These are phyloP conservation scores for Anniella stebbinsi DNA, from an alignment of 2,797 vertebrate species.

Conservation along the genomic window DNA sequence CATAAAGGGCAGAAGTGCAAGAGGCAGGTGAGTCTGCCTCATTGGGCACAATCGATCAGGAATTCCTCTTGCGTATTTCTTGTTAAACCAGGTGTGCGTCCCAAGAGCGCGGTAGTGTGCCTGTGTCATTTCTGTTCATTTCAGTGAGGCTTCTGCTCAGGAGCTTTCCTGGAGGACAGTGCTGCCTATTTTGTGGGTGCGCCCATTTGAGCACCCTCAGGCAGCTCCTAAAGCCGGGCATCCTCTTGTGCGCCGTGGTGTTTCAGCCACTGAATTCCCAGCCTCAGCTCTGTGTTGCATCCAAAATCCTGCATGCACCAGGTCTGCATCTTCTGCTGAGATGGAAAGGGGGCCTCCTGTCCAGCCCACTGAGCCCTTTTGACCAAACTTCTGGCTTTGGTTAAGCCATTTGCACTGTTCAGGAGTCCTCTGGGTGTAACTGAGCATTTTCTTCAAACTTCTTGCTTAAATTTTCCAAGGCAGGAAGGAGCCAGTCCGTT, in stretches of 20 bases:
- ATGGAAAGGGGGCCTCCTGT: constrained; percentile 52
- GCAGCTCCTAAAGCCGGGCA: too few relatives aligned
- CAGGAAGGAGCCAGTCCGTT: constrained; percentile 84
- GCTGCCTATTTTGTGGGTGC: background rate
- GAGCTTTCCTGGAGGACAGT: background rate
- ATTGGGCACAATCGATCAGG: background rate
- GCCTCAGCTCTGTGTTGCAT: background rate
- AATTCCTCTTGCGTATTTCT: background rate
- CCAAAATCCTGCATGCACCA: background rate
- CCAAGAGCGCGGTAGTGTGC: background rate
- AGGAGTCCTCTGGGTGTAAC: constrained; percentile 78
- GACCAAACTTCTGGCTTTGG: constrained; percentile 81
- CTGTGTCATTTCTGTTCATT: background rate
- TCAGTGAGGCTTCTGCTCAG: background rate
- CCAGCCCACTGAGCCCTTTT: constrained; percentile 58
- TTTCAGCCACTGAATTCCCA: background rate
- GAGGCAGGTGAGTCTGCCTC: too few relatives aligned
- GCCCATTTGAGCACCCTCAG: background rate
- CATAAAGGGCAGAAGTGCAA: background rate
- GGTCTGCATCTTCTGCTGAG: background rate
- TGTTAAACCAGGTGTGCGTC: background rate
- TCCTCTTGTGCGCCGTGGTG: background rate
- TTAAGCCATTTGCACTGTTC: constrained; percentile 74
- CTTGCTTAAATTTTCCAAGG: constrained; percentile 72
- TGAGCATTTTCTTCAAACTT: constrained; percentile 73